Base-by-base conservation (phyloP, 1,140 invertebrate species). In the Copidosoma floridanum region DNA sequence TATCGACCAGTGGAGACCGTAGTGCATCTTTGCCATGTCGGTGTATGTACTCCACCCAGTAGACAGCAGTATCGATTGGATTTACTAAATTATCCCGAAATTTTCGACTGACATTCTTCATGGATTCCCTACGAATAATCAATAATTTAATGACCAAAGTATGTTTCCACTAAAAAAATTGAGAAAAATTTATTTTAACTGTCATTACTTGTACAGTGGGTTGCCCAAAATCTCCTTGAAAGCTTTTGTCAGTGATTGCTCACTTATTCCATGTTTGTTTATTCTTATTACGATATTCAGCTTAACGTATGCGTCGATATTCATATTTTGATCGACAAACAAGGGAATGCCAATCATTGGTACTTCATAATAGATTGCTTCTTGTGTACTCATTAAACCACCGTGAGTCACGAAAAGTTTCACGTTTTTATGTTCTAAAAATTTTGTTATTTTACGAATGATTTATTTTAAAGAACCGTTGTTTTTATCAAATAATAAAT, bases 361-460 rank as follows among this genome's bases (percentile, higher is more conserved):
- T 11, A 91, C 86, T n/a, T 83, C 87, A 65, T 84, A 86, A 65
- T 88, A 85, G 35, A 88, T 82, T 4, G 88, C 84, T 75, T 92
- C 90, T 27, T 85, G 85, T 2, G 84, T 85, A 43, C 89, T 85
- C 46, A 48, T 83, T 38, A 89, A 81, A 1, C 89, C 89, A 43
- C 84, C 86, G 67, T 92, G 89, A 0, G 86, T 85, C 54, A 90
- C 81, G 61, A 90, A 90, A 0, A 83, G 84, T 54, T 83, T 77
- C 0, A 85, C 83, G 68, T 89, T 88, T 16, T 85, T 83, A 76
- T 92, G 88, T 57, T 77, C 86, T 87, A 71, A 44, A 75, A 78
- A 47, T n/a, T n/a, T n/a, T n/a, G 67, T 46, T 24, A 14, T 3
- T 4, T 46, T 1, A 46, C 23, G 11, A 46, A 10, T 18, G n/a